A percentile compares a stretch with the other conserved stretches of the same genome.
Conservation (phyloP, 2,113 vertebrate species). For the Psilopogon haemacephalus region DNA sequence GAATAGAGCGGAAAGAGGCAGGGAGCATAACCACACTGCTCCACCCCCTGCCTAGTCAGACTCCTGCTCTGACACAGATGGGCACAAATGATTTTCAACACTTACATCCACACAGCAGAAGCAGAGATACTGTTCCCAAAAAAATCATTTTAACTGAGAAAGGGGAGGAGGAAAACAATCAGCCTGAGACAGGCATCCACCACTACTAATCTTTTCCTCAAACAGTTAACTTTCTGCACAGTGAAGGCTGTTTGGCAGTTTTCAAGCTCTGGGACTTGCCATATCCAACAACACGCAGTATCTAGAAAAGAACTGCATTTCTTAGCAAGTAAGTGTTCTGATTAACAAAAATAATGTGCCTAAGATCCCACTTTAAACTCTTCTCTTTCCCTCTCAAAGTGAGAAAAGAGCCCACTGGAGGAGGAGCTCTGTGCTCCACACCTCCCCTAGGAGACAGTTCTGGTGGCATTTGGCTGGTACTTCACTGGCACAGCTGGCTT, state of each 20-base stretch:
- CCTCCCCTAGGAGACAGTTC: constrained; percentile 25
- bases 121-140: not conserved
- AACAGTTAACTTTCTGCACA: not conserved
- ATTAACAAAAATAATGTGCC: constrained; percentile 11
- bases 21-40: not conserved
- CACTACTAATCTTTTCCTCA: not conserved
- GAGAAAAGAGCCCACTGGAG: constrained; percentile 22
- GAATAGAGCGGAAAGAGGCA: not conserved
- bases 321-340: not conserved
- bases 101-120: not conserved
- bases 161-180: not conserved
- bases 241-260: not conserved
- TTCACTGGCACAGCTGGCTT: constrained; percentile 62
- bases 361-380: constrained; percentile 28
- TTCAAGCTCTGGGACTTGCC: constrained; percentile 10
- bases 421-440: not conserved
- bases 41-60: not conserved
- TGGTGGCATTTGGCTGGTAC: constrained; percentile 52
- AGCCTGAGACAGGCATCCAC: not conserved
- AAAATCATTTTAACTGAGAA: not conserved
- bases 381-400: not conserved
- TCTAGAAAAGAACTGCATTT: not conserved
- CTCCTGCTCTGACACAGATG: not conserved
- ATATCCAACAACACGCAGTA: not conserved
- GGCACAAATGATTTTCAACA: not conserved